These are phyloP conservation scores for Alloplasta piceator DNA, from an alignment of 2,888 invertebrate species.

Conservation along the genomic window DNA sequence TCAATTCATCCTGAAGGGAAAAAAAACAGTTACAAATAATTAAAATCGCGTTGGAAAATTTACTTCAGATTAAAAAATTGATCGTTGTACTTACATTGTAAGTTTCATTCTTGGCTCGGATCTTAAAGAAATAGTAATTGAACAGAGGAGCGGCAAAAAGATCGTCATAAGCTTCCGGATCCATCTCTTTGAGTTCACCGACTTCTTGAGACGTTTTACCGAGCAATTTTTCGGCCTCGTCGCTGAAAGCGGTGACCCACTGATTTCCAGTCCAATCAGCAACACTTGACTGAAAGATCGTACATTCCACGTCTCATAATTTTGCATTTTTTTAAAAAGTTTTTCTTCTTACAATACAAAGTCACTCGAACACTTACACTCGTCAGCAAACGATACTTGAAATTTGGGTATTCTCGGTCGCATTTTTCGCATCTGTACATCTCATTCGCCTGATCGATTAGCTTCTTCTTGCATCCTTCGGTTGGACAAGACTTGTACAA, in stretches of 20 bases:
- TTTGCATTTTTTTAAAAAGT: background rate
- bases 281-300: conserved; percentile 88
- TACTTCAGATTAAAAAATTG: background rate
- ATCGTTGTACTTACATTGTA: conserved; percentile 90
- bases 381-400: conserved; percentile 93
- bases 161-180: conserved; percentile 87
- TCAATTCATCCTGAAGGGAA: conserved; percentile 89
- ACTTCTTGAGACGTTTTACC: conserved; percentile 90
- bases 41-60: conserved; percentile 37
- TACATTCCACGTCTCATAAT: background rate
- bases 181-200: conserved; percentile 89
- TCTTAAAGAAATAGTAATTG: conserved; percentile 91
- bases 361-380: conserved; percentile 85
- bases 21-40: conserved; percentile 35
- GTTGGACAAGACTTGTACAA: conserved; percentile 96
- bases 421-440: conserved; percentile 98
- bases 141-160: conserved; percentile 91
- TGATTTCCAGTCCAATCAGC: conserved; percentile 94
- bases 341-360: background rate
- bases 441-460: conserved; percentile 94
- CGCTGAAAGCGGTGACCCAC: conserved; percentile 96
- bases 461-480: conserved; percentile 97
- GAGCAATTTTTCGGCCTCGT: conserved; percentile 91
- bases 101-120: conserved; percentile 94
- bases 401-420: conserved; percentile 91